Evolutionary conservation across 1,140 invertebrate species (phyloP).

Genomic region (Scaptomyza graminum): DNA sequence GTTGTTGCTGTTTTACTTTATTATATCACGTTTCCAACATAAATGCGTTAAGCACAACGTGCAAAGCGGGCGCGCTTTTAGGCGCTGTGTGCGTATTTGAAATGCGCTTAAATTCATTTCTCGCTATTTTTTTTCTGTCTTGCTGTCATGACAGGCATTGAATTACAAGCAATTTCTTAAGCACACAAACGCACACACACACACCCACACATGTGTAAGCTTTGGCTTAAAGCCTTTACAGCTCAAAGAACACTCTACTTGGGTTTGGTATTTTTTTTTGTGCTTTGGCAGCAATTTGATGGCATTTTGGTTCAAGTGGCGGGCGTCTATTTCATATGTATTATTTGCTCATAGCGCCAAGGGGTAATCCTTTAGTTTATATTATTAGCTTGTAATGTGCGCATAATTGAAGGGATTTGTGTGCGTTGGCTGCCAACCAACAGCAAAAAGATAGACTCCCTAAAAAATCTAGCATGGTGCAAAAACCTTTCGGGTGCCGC

Average conservation of each 20-base stretch:
- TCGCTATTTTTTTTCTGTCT: conserved; percentile 37
- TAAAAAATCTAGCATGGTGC: conserved; percentile 28
- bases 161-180: conserved; percentile 63
- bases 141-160: conserved; percentile 51
- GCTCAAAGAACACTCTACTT: conserved; percentile 20
- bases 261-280: conserved; percentile 1
- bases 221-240: conserved; percentile 60
- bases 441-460: conserved; percentile 3
- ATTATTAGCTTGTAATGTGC: conserved; percentile 76
- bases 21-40: conserved; percentile 81
- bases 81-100: conserved; percentile 65
- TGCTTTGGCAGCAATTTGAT: conserved; percentile 69
- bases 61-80: conserved; percentile 46
- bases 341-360: conserved; percentile 48
- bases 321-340: conserved; percentile 55
- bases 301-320: conserved; percentile 63
- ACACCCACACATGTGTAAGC: conserved; percentile 31
- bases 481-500: conserved; percentile 23
- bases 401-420: conserved; percentile 74
- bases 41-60: conserved; percentile 79
- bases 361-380: conserved; percentile 77
- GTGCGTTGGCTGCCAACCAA: conserved; percentile 4
- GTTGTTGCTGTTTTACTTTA: conserved; percentile 59
- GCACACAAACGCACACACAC: conserved; percentile 17
- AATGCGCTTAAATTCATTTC: conserved; percentile 78